These are phyloP conservation scores for Harpalus rufipes DNA, from an alignment of 2,888 invertebrate genomes.

Conservation along the genomic window DNA sequence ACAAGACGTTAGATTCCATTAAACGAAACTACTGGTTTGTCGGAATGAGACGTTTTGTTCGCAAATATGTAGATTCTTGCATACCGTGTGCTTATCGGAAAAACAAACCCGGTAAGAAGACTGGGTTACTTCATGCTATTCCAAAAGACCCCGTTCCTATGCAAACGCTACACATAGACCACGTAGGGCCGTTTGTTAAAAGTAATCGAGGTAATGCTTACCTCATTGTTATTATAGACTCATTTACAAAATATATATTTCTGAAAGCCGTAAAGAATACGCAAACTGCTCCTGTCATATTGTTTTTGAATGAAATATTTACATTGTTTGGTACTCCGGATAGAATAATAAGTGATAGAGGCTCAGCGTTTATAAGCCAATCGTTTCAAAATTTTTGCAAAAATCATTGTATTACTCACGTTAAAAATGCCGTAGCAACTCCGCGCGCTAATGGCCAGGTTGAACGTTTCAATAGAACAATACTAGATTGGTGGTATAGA, in stretches of 20 bases:
- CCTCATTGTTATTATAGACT: conserved; percentile 73
- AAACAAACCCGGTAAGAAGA: conserved; percentile 69
- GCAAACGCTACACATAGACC: conserved; percentile 75
- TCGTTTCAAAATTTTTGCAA: too few species aligned
- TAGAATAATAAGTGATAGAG: too few species aligned
- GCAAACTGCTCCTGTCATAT: conserved; percentile 70
- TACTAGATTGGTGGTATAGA: too few species aligned
- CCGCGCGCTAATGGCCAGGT: too few species aligned
- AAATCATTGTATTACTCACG: too few species aligned
- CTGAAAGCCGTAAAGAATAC: conserved; percentile 71
- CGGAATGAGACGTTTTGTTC: conserved; percentile 73
- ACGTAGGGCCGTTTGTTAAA: conserved; percentile 75
- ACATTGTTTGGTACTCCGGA: conserved; percentile 70
- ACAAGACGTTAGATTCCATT: conserved; percentile 72
- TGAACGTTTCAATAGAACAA: too few species aligned
- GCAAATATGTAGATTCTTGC: conserved; percentile 74
- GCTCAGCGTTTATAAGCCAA: too few species aligned
- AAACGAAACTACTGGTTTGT: conserved; percentile 74
- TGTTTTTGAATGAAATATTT: conserved; percentile 70
- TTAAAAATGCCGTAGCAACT: too few species aligned
- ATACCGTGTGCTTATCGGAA: conserved; percentile 74
- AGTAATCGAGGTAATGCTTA: conserved; percentile 72
- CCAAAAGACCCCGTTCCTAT: conserved; percentile 74
- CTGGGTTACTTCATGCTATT: conserved; percentile 74
- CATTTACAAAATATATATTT: conserved; percentile 74